Conservation (phyloP, 2,888 invertebrate species). For the Leucophora obtusa region DNA sequence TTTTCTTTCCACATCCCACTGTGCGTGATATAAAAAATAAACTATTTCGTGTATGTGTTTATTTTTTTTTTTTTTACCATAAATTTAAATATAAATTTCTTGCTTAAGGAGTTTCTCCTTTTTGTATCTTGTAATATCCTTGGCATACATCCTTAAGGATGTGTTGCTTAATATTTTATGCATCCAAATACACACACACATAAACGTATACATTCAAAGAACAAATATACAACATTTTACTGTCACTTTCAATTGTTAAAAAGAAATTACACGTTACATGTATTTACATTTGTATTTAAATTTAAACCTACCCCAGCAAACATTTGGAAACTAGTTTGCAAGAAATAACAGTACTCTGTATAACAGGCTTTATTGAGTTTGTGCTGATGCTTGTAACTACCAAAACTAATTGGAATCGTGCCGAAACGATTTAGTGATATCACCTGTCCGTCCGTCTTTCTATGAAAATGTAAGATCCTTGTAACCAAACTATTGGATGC, state of each 20-base stretch:
- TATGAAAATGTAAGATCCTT: too few species aligned
- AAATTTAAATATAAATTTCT: constrained; percentile 49
- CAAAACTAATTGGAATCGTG: too few species aligned
- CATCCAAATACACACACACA: constrained; percentile 10
- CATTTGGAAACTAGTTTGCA: too few species aligned
- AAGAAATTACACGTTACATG: not conserved
- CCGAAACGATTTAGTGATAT: too few species aligned
- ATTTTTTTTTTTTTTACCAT: not conserved
- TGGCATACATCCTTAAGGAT: constrained; percentile 61
- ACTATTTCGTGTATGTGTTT: not conserved
- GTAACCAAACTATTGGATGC: too few species aligned
- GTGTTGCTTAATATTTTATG: constrained; percentile 37
- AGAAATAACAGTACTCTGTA: too few species aligned
- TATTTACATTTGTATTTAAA: not conserved
- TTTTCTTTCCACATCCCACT: not conserved
- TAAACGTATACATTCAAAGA: not conserved
- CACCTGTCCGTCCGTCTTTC: too few species aligned
- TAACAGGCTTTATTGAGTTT: too few species aligned
- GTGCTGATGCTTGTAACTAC: too few species aligned
- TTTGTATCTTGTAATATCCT: constrained; percentile 43
- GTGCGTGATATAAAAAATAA: not conserved
- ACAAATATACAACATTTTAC: constrained; percentile 35
- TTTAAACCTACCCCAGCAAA: too few species aligned
- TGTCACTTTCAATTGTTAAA: constrained; percentile 49
- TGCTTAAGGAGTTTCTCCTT: constrained; percentile 49